Conservation (phyloP, 2,888 invertebrate genomes). For the Lacanobia wlatinum region DNA sequence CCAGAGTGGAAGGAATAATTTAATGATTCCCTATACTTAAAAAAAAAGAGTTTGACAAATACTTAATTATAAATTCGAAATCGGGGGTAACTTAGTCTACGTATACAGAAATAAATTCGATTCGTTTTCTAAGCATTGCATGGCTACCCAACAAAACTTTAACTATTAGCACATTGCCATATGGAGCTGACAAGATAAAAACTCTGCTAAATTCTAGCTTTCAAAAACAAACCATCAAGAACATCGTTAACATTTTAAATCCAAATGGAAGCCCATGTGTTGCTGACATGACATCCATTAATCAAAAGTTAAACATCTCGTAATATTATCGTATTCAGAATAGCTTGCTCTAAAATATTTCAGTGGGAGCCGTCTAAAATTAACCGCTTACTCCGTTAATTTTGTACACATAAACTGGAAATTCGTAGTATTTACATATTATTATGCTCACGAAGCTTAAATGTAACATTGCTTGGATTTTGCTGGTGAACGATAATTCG, state of each 20-base stretch:
- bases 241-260: neutral
- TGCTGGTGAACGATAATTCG: neutral
- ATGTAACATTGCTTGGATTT: neutral
- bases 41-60: too few species aligned
- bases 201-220: neutral
- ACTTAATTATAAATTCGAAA: too few species aligned
- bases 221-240: neutral
- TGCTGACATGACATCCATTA: slow-evolving; percentile 19
- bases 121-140: too few species aligned
- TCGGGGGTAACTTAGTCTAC: too few species aligned
- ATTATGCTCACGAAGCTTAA: too few species aligned
- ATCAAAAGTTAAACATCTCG: slow-evolving; percentile 23
- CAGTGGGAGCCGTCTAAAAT: slow-evolving; percentile 16
- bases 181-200: neutral
- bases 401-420: slow-evolving; percentile 5
- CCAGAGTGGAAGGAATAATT: too few species aligned
- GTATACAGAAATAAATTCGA: too few species aligned
- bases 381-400: slow-evolving; percentile 10
- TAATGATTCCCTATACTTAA: too few species aligned
- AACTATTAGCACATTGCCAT: neutral
- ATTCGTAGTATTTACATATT: neutral
- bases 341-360: slow-evolving; percentile 25
- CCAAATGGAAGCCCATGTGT: neutral
- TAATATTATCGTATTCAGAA: slow-evolving; percentile 10
- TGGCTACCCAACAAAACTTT: too few species aligned